A percentile compares a stretch with the other conserved stretches of the same genome.
Conservation (phyloP, 2,113 vertebrate genomes). For the Antechinus stuartii region DNA sequence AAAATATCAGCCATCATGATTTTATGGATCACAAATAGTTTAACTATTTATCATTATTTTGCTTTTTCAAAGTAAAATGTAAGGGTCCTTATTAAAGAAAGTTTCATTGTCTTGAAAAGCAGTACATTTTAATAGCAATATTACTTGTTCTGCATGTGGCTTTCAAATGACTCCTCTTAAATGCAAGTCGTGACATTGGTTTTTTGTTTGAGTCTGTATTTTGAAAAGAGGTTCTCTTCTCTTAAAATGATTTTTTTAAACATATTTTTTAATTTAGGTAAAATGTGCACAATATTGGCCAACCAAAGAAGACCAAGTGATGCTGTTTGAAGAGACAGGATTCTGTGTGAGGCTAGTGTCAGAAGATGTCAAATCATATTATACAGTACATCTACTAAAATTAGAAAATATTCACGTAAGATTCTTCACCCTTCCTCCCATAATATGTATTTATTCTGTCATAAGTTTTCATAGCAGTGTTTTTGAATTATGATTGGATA, state of each 20-base stretch:
- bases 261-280: slow-evolving; percentile 86
- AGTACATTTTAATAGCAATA: background rate
- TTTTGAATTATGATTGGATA: background rate
- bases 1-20: slow-evolving; percentile 18
- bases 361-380: slow-evolving; percentile 94
- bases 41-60: slow-evolving; percentile 29
- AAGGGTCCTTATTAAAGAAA: background rate
- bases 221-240: slow-evolving; percentile 39
- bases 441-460: background rate
- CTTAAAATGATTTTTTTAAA: background rate
- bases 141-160: background rate
- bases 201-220: slow-evolving; percentile 17
- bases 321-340: slow-evolving; percentile 94
- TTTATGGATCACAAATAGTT: slow-evolving; percentile 38
- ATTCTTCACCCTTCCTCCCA: slow-evolving; percentile 53
- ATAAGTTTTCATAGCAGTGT: background rate
- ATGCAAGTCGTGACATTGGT: background rate
- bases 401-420: slow-evolving; percentile 94
- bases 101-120: background rate
- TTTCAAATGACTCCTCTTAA: background rate
- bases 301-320: slow-evolving; percentile 89
- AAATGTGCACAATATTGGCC: slow-evolving; percentile 99
- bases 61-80: background rate
- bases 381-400: slow-evolving; percentile 92
- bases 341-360: slow-evolving; percentile 93